Percentiles rank a stretch among this genome's conserved stretches.
Evolutionary conservation across 35 echinoderm and acorn worm genomes (phyloP).

Genomic region (Holothuria glaberrima): DNA sequence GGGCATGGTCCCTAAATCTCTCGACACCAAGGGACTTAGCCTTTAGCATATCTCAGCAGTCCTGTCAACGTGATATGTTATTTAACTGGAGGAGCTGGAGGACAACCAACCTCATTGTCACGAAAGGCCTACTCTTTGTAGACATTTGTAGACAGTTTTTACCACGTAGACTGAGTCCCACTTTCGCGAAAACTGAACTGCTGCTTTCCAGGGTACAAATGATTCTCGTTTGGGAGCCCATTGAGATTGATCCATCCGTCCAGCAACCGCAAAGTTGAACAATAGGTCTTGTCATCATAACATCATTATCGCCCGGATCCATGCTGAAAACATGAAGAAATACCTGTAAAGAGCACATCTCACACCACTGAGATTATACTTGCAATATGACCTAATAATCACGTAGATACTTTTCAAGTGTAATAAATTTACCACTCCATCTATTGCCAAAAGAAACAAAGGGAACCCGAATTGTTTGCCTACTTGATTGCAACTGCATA

Average conservation of each 20-base stretch:
- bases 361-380: slow-evolving; percentile 1
- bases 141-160: slow-evolving; percentile 10
- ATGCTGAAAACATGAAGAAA: slow-evolving; percentile 20
- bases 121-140: slow-evolving; percentile 5
- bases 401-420: neutral
- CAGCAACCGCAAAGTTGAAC: neutral
- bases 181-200: neutral
- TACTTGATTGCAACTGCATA: neutral
- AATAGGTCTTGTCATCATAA: neutral
- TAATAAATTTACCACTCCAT: slow-evolving; percentile 1
- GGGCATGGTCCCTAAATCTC: neutral
- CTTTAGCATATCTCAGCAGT: neutral
- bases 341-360: neutral
- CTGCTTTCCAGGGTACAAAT: neutral
- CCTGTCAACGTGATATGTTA: neutral
- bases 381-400: neutral
- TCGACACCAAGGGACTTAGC: neutral
- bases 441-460: neutral
- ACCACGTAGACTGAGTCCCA: neutral
- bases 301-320: neutral
- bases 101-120: neutral
- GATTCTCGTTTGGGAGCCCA: neutral
- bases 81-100: neutral
- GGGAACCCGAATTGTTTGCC: too few relatives aligned
- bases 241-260: slow-evolving; percentile 21